phyloP scores from a whole-genome alignment of 1,140 invertebrate genomes.

The Phenacoccus solenopsis region DNA sequence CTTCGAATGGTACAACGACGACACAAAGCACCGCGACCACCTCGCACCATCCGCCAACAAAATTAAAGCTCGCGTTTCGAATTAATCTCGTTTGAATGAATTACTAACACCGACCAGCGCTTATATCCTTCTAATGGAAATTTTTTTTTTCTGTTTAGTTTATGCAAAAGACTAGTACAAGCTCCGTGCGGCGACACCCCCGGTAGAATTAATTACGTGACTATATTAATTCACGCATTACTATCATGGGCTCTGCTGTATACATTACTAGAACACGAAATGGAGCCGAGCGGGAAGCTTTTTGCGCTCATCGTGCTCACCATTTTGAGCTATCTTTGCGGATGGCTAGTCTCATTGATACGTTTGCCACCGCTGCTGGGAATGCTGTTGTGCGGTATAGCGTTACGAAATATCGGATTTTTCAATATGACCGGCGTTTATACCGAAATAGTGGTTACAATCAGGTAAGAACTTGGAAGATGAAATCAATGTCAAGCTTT shows the following conservation, averaged over 20 bases:
- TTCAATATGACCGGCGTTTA: slow-evolving; percentile 30
- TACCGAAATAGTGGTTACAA: slow-evolving; percentile 22
- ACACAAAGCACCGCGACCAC: too few relatives aligned
- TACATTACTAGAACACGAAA: not conserved
- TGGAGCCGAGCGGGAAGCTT: not conserved
- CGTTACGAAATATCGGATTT: slow-evolving; percentile 24
- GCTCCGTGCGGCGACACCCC: not conserved
- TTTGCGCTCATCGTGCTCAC: not conserved
- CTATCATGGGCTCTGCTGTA: not conserved
- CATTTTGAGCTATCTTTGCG: slow-evolving; percentile 2
- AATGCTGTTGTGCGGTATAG: slow-evolving; percentile 27
- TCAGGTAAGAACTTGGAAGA: not conserved
- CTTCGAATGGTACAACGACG: too few relatives aligned
- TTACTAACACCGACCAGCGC: too few relatives aligned
- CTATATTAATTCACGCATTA: not conserved
- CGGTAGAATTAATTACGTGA: not conserved
- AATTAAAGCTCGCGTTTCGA: too few relatives aligned
- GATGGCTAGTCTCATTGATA: slow-evolving; percentile 18
- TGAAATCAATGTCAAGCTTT: too few relatives aligned
- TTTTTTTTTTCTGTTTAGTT: slow-evolving; percentile 6
- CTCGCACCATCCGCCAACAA: too few relatives aligned
- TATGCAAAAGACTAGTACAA: not conserved
- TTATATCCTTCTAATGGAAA: too few relatives aligned
- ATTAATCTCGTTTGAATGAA: too few relatives aligned
- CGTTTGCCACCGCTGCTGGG: slow-evolving; percentile 26